Evolutionary conservation across 2,113 vertebrate genomes (phyloP).

Genomic region (Peromyscus maniculatus): DNA sequence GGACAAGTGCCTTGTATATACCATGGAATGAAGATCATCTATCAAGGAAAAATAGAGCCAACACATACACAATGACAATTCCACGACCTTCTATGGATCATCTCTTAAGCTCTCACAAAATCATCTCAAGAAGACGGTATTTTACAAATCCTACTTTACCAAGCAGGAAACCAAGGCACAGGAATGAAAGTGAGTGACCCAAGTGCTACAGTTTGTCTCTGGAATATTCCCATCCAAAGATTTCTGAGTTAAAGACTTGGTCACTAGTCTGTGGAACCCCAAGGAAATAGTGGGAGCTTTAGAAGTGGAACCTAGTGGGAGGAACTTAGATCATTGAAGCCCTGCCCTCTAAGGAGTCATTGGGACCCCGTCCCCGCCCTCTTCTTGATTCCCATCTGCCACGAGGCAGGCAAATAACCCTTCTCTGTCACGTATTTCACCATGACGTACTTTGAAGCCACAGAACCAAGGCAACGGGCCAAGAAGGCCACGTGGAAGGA

Average conservation of each 20-base stretch:
- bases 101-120: neutral
- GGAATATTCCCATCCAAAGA: neutral
- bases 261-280: neutral
- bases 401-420: neutral
- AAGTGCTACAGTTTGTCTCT: neutral
- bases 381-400: neutral
- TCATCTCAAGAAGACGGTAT: no score
- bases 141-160: neutral
- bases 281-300: neutral
- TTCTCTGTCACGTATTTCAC: neutral
- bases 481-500: neutral
- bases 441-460: no score
- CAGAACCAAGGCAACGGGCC: neutral
- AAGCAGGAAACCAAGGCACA: neutral
- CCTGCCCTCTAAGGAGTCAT: neutral
- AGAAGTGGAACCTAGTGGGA: neutral
- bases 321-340: neutral
- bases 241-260: neutral
- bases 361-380: no score
- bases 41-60: neutral
- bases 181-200: no score
- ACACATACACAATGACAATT: neutral
- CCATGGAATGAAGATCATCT: neutral
- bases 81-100: neutral
- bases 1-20: neutral